Conservation (phyloP, 2,888 invertebrate species). For the Diloba caeruleocephala region DNA sequence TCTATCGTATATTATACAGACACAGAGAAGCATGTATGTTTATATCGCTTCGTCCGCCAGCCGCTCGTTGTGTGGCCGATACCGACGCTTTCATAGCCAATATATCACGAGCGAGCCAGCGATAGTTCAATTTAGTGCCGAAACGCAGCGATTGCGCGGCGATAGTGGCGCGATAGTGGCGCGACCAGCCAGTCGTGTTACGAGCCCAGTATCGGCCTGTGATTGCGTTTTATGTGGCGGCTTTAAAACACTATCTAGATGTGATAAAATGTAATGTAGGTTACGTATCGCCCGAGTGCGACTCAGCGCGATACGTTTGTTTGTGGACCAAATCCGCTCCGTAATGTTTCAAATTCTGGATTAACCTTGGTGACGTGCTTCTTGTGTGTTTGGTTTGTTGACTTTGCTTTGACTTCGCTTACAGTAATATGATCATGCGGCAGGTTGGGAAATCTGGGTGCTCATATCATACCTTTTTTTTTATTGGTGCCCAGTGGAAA, state of each 20-base stretch:
- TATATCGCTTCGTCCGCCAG: neutral
- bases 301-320: neutral
- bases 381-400: neutral
- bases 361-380: no score
- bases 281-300: neutral
- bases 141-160: constrained; percentile 17
- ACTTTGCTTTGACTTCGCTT: no score
- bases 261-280: constrained; percentile 16
- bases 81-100: constrained; percentile 7
- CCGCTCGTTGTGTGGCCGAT: neutral
- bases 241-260: constrained; percentile 23
- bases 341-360: neutral
- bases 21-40: neutral
- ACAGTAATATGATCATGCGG: no score
- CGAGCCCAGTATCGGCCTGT: constrained; percentile 23
- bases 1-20: neutral
- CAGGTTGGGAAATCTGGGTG: no score
- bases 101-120: constrained; percentile 21
- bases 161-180: constrained; percentile 4
- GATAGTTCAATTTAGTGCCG: constrained; percentile 37
- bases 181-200: constrained; percentile 8
- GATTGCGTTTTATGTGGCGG: constrained; percentile 23
- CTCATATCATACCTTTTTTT: no score
- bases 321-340: neutral
- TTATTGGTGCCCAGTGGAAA: no score